Percentiles rank a stretch among this genome's conserved stretches.
phyloP scores from a whole-genome alignment of 92 coral and sea anemone genomes.

The Phymanthus crucifer region DNA sequence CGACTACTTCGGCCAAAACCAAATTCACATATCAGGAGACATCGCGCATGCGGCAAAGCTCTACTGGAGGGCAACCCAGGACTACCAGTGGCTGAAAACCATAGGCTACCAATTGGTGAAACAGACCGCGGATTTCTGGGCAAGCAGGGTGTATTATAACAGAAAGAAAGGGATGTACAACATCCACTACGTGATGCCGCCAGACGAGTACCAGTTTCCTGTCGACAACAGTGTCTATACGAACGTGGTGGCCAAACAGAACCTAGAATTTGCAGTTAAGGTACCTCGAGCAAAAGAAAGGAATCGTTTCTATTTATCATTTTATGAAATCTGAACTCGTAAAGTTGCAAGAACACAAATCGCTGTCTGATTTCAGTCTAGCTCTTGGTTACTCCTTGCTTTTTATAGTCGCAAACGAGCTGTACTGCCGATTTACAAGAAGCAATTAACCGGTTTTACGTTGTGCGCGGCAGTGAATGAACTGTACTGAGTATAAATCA shows the following conservation, averaged over 20 bases:
- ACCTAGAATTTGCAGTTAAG: slow-evolving; percentile 72
- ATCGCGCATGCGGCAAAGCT: slow-evolving; percentile 84
- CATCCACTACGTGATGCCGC: slow-evolving; percentile 84
- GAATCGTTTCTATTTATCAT: no score
- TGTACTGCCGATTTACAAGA: no score
- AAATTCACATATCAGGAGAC: slow-evolving; percentile 79
- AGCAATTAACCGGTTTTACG: no score
- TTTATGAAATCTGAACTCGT: no score
- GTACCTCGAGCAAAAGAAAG: not conserved
- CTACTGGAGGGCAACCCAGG: slow-evolving; percentile 77
- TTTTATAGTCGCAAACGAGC: no score
- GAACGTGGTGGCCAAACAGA: slow-evolving; percentile 79
- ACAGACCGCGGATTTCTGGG: slow-evolving; percentile 89
- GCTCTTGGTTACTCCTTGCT: no score
- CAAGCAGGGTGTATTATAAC: slow-evolving; percentile 71
- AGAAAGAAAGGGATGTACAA: slow-evolving; percentile 48
- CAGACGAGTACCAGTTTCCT: slow-evolving; percentile 86
- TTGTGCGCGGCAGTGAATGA: no score
- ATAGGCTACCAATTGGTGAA: slow-evolving; percentile 71
- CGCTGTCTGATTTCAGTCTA: no score
- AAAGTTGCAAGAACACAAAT: no score
- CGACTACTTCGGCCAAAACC: slow-evolving; percentile 66
- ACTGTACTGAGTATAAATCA: no score
- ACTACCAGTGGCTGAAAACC: slow-evolving; percentile 60
- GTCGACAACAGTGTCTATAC: slow-evolving; percentile 83